Evolutionary conservation across 2,113 vertebrate species (phyloP).

Genomic region (Nansenia antarctica): DNA sequence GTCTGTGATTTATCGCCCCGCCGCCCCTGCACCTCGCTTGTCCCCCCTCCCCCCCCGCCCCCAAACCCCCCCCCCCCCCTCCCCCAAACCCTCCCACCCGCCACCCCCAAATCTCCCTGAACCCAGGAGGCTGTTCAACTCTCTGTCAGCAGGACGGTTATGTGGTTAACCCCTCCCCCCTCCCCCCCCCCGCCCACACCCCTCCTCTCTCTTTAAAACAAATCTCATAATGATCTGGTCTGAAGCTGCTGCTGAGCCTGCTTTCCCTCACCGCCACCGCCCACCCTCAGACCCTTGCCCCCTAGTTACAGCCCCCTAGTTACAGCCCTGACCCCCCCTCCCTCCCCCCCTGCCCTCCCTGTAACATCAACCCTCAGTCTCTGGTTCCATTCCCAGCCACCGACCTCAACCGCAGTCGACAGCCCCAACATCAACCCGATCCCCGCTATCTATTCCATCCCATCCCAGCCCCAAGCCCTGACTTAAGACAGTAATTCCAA

Average conservation of each 20-base stretch:
- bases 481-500: too few relatives aligned
- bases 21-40: constrained; percentile 10
- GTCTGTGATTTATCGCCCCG: constrained; percentile 54
- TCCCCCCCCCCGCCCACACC: too few relatives aligned
- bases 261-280: constrained; percentile 37
- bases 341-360: too few relatives aligned
- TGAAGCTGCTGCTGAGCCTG: constrained; percentile 34
- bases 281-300: constrained; percentile 15
- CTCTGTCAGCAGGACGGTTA: constrained; percentile 46
- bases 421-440: too few relatives aligned
- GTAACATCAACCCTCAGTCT: not conserved
- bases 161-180: constrained; percentile 66
- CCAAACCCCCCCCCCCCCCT: constrained; percentile 22
- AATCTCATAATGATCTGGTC: constrained; percentile 58
- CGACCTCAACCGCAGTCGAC: too few relatives aligned
- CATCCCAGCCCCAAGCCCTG: too few relatives aligned
- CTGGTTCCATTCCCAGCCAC: too few relatives aligned
- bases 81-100: constrained; percentile 10
- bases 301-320: not conserved
- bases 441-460: too few relatives aligned
- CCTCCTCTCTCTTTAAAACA: constrained; percentile 61
- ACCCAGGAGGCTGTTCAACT: constrained; percentile 48
- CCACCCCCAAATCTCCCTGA: constrained; percentile 39
- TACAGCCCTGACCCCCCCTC: too few relatives aligned
- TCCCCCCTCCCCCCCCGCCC: constrained; percentile 9